phyloP scores from a whole-genome alignment of 2,888 invertebrate species.

The Amiota minor region DNA sequence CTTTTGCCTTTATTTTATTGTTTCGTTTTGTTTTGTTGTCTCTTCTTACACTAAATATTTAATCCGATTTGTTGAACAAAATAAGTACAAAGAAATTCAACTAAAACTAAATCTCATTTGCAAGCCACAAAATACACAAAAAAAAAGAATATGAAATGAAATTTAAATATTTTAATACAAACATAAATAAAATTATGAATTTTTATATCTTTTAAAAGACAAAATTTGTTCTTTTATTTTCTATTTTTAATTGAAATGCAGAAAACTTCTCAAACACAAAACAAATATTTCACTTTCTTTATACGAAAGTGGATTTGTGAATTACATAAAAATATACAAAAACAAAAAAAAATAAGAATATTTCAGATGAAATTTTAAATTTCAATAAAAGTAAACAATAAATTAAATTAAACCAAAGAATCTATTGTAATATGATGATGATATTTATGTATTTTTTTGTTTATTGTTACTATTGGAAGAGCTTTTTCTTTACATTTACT shows the following conservation, averaged over 20 bases:
- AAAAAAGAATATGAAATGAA: not conserved
- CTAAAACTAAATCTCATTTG: too few species aligned
- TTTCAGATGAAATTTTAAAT: not conserved
- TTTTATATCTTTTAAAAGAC: not conserved
- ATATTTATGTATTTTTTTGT: not conserved
- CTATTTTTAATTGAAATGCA: not conserved
- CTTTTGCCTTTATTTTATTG: constrained; percentile 13
- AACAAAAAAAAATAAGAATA: too few species aligned
- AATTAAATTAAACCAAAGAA: not conserved
- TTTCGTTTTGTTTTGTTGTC: constrained; percentile 15
- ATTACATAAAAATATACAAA: too few species aligned
- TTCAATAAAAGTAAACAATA: not conserved
- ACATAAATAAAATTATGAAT: too few species aligned
- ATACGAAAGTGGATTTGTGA: not conserved
- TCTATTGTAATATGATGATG: not conserved
- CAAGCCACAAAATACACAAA: not conserved
- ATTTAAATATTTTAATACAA: too few species aligned
- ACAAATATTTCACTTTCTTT: constrained; percentile 6
- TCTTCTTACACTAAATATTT: not conserved
- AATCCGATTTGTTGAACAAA: too few species aligned
- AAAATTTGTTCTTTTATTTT: not conserved
- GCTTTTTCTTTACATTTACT: constrained; percentile 4
- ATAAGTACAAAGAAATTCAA: too few species aligned
- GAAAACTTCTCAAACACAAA: not conserved
- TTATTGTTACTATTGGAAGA: constrained; percentile 14